Evolutionary conservation across 2,888 invertebrate genomes (phyloP).

Genomic region (Drosophila tanythrix): DNA sequence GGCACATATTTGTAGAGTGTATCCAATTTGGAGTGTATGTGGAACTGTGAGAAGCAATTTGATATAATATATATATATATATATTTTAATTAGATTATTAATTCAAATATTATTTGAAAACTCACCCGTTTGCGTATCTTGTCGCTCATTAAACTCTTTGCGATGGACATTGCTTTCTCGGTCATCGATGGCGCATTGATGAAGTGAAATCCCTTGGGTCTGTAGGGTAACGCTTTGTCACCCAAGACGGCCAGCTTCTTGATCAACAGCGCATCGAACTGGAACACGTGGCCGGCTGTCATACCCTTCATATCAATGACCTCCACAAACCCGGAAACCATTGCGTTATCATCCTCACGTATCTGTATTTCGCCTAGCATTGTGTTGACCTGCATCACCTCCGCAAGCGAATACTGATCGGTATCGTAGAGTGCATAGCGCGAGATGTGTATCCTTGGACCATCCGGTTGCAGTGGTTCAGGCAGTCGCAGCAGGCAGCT

Average conservation of each 20-base stretch:
- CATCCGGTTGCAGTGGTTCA: conserved; percentile 83
- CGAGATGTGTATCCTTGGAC: conserved; percentile 86
- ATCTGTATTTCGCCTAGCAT: conserved; percentile 88
- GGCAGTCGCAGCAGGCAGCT: conserved; percentile 82
- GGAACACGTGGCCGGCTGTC: conserved; percentile 86
- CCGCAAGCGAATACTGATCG: conserved; percentile 85
- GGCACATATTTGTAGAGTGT: conserved; percentile 88
- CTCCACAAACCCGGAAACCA: conserved; percentile 86
- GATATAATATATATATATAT: conserved; percentile 74
- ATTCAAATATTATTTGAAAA: conserved; percentile 18
- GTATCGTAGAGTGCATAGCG: conserved; percentile 86
- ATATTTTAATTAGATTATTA: not conserved
- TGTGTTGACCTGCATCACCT: conserved; percentile 86
- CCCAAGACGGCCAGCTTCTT: conserved; percentile 87
- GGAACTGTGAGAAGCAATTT: conserved; percentile 65
- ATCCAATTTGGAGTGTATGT: conserved; percentile 86
- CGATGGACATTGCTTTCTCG: conserved; percentile 86
- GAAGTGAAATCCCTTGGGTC: conserved; percentile 87
- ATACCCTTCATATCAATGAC: conserved; percentile 87
- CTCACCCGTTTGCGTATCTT: conserved; percentile 88
- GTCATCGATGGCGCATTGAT: conserved; percentile 87
- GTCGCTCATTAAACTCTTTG: conserved; percentile 87
- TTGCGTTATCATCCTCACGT: conserved; percentile 88
- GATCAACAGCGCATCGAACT: conserved; percentile 87
- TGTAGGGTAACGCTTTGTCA: conserved; percentile 88